Conservation (phyloP, 2,888 invertebrate species). For the Athetis lepigone region DNA sequence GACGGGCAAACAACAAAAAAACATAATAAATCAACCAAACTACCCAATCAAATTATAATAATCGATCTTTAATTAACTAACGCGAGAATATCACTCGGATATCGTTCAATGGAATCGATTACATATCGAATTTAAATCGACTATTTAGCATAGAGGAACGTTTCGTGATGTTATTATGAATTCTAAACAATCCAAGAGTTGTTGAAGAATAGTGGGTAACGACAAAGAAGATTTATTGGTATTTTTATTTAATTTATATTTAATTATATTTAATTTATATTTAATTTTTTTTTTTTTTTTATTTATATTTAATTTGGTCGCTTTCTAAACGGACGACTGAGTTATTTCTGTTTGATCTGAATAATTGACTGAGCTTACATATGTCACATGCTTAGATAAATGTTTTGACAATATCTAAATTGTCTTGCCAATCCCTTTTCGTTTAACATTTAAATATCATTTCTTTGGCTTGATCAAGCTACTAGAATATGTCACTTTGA, state of each 20-base stretch:
- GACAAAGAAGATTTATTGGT: conserved; percentile 63
- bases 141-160: conserved; percentile 66
- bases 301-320: conserved; percentile 56
- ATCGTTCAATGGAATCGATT: conserved; percentile 64
- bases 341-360: conserved; percentile 54
- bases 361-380: conserved; percentile 46
- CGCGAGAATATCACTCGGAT: conserved; percentile 59
- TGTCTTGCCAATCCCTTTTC: conserved; percentile 15
- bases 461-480: not conserved
- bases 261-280: too few relatives aligned
- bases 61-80: conserved; percentile 69
- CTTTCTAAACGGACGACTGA: conserved; percentile 55
- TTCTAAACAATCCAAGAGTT: conserved; percentile 62
- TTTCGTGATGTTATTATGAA: conserved; percentile 63
- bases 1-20: conserved; percentile 65
- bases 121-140: conserved; percentile 71
- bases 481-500: too few relatives aligned
- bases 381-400: conserved; percentile 33
- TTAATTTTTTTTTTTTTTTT: too few relatives aligned
- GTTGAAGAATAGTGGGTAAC: conserved; percentile 51
- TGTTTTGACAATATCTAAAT: conserved; percentile 21
- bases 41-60: conserved; percentile 66
- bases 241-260: too few relatives aligned
- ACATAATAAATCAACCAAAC: conserved; percentile 61
- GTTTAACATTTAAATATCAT: conserved; percentile 4